These are phyloP conservation scores for Syrrhaptes paradoxus DNA, from an alignment of 2,113 vertebrate genomes.

Conservation along the genomic window DNA sequence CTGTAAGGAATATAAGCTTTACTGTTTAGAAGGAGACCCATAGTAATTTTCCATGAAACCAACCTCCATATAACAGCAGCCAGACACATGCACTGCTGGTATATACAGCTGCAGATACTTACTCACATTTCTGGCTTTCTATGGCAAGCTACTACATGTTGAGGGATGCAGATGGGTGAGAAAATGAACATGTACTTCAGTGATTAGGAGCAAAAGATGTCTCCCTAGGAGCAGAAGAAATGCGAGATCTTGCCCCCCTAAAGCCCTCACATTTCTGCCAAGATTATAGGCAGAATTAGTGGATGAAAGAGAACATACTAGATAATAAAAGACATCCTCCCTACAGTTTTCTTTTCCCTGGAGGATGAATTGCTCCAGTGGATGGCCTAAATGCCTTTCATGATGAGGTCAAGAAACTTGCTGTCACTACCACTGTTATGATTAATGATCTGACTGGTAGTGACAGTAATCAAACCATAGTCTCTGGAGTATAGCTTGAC, in stretches of 20 bases:
- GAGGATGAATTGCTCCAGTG: slow-evolving; percentile 60
- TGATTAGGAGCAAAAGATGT: slow-evolving; percentile 5
- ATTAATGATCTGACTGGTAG: slow-evolving; percentile 64
- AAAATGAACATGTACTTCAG: neutral
- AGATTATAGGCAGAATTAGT: slow-evolving; percentile 40
- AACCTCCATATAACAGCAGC: neutral
- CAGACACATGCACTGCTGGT: neutral
- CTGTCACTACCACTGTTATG: slow-evolving; percentile 67
- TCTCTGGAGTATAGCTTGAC: slow-evolving; percentile 41
- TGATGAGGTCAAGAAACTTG: slow-evolving; percentile 72
- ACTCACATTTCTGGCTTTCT: neutral
- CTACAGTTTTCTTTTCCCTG: slow-evolving; percentile 54
- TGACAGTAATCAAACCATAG: slow-evolving; percentile 62
- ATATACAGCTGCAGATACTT: neutral
- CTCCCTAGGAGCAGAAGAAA: slow-evolving; percentile 35
- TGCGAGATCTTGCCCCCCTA: neutral
- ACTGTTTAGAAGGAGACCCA: neutral
- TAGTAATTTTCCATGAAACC: neutral
- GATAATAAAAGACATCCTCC: slow-evolving; percentile 56
- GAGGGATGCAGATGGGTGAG: neutral
- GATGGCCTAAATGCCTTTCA: slow-evolving; percentile 58
- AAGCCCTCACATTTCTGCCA: slow-evolving; percentile 44
- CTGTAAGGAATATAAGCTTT: neutral
- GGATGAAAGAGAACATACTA: slow-evolving; percentile 31
- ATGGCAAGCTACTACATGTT: neutral